These are phyloP conservation scores for Drosophila ironensis DNA, from an alignment of 1,140 invertebrate genomes.

Conservation along the genomic window DNA sequence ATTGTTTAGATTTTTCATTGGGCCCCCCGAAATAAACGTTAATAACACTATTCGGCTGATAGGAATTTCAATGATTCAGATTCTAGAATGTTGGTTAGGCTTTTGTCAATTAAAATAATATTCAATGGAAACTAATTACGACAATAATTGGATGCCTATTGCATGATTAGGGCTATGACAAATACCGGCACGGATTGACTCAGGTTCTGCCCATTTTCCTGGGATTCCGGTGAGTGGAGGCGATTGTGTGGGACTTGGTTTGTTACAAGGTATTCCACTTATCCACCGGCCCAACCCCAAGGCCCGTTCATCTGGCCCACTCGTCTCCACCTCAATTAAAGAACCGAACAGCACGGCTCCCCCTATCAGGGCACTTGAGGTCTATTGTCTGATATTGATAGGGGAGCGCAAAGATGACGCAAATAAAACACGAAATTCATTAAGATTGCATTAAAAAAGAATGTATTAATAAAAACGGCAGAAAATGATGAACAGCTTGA, in stretches of 20 bases:
- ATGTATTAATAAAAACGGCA: not conserved
- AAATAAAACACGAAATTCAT: constrained; percentile 47
- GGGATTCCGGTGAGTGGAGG: constrained; percentile 6
- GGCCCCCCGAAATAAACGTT: not conserved
- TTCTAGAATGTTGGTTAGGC: constrained; percentile 6
- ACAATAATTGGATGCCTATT: constrained; percentile 19
- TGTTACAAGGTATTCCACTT: constrained; percentile 13
- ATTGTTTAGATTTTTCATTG: constrained; percentile 11
- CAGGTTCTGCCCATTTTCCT: not conserved
- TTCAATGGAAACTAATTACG: constrained; percentile 5
- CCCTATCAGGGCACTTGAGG: constrained; percentile 29
- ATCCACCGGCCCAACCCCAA: constrained; percentile 5
- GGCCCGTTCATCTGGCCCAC: constrained; percentile 26
- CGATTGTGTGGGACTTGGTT: constrained; percentile 14
- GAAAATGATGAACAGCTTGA: constrained; percentile 26
- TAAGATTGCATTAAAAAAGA: constrained; percentile 38
- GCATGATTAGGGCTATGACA: constrained; percentile 39
- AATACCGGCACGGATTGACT: constrained; percentile 8
- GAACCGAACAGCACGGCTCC: not conserved
- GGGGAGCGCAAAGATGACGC: constrained; percentile 33
- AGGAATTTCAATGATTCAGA: not conserved
- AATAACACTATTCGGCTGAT: not conserved
- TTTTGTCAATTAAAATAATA: constrained; percentile 3
- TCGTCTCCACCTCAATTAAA: constrained; percentile 19
- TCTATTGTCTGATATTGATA: constrained; percentile 43